phyloP scores from a whole-genome alignment of 2,888 invertebrate species.

The Junonia oenone region DNA sequence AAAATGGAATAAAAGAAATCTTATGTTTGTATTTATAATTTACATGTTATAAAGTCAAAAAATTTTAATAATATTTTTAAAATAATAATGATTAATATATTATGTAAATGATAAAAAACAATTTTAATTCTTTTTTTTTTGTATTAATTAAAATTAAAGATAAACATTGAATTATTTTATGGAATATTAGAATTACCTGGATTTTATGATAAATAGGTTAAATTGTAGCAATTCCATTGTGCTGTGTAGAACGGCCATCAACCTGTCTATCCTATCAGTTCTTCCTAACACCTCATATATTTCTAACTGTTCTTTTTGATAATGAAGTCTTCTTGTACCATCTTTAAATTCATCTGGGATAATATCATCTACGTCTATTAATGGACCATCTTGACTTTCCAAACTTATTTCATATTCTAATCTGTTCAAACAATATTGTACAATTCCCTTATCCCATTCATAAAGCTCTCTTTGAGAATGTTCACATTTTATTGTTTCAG shows the following conservation, averaged over 20 bases:
- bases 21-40: no score
- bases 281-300: conserved; percentile 58
- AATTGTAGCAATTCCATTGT: conserved; percentile 74
- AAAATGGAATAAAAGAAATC: no score
- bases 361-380: conserved; percentile 44
- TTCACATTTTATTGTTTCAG: conserved; percentile 51
- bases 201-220: conserved; percentile 55
- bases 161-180: no score
- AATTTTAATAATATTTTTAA: no score
- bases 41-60: no score
- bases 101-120: no score
- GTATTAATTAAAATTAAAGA: no score
- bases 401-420: conserved; percentile 56
- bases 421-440: conserved; percentile 63
- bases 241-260: conserved; percentile 71
- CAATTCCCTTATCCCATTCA: conserved; percentile 51
- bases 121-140: no score
- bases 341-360: conserved; percentile 34
- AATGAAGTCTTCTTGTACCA: neutral
- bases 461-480: conserved; percentile 56
- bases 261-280: conserved; percentile 65
- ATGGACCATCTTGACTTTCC: conserved; percentile 51
- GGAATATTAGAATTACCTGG: no score
- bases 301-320: conserved; percentile 36
- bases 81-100: no score